Base-by-base conservation (phyloP, 1,140 invertebrate genomes). In the Ceratina japonica region DNA sequence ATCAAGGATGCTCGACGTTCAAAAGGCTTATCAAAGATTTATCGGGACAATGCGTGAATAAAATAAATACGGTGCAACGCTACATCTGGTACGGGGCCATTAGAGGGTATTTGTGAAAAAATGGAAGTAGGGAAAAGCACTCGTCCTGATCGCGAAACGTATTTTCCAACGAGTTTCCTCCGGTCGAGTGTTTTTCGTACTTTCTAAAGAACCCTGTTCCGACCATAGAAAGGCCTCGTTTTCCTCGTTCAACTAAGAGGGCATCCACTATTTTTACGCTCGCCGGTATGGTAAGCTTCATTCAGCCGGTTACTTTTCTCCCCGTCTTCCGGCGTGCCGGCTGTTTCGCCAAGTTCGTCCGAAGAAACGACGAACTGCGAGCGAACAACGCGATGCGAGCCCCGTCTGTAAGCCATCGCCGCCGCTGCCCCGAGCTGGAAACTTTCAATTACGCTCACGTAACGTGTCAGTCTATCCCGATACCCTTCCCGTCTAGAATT, bases 381-480 rank as follows among this genome's bases (percentile, higher is more conserved):
- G 56, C 12, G 61, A 81, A 63, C 68, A 74, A 79, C 62, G 63
- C 56, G 82, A 82, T 54, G 44, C 71, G 51, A 66, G 31, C 20
- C 37, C 5, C 37, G 37, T 44, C 49, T 64, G 49, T 69, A 83
- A 51, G 63, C 63, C 71, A 71, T 63, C 52, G 37, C 59, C 22
- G 22, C 24, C 18, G 59, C 52, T 68, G 49, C n/a, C n/a, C 64
- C 37, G 0, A 8, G 3, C 37, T 7, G 73, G 51, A 78, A 83
- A 83, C 80, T 81, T 83, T 85, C 80, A 81, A 84, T 83, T 86
- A 86, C 82, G 64, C 69, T 83, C 85, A 63, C 74, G 63, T 86
- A 83, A 74, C 85, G 77, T 85, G 84, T 83, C 81, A 52, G 81
- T 80, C 44, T 83, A 85, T 86, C 59, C 62, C 74, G 83, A 85